Evolutionary conservation across 2,888 invertebrate species (phyloP).

Genomic region (Masnerella sp.): DNA sequence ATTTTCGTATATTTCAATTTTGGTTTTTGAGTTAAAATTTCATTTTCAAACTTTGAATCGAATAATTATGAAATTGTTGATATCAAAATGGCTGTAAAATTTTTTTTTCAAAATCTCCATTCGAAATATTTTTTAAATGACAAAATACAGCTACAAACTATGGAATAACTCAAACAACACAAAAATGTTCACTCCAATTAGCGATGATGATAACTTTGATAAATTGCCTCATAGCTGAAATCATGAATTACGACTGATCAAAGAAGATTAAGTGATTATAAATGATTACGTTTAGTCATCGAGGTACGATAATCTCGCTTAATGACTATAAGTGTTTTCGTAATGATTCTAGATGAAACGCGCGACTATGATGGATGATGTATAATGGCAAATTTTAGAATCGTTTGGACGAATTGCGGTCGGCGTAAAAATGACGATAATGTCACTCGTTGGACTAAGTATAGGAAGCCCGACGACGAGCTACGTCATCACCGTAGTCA

Average conservation of each 20-base stretch:
- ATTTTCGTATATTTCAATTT: no score
- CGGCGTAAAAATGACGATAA: constrained; percentile 41
- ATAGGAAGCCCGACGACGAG: constrained; percentile 42
- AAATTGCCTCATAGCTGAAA: neutral
- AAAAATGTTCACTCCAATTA: no score
- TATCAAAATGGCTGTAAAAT: no score
- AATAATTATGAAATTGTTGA: no score
- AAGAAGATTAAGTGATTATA: constrained; percentile 35
- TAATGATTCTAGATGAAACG: constrained; percentile 17
- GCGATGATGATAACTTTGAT: neutral
- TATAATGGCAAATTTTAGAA: constrained; percentile 14
- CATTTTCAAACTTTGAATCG: no score
- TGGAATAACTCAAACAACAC: no score
- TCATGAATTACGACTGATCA: neutral
- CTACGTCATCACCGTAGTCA: constrained; percentile 47
- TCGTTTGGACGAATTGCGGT: constrained; percentile 26
- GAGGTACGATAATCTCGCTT: constrained; percentile 9
- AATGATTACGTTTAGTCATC: constrained; percentile 14
- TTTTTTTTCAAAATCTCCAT: no score
- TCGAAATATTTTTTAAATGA: no score
- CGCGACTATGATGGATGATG: constrained; percentile 17
- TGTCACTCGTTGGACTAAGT: constrained; percentile 18
- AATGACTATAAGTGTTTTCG: constrained; percentile 20
- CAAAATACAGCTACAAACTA: neutral
- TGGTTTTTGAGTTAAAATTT: no score